These are phyloP conservation scores for Thamnaconus septentrionalis DNA, from an alignment of 2,113 vertebrate species.

Conservation along the genomic window DNA sequence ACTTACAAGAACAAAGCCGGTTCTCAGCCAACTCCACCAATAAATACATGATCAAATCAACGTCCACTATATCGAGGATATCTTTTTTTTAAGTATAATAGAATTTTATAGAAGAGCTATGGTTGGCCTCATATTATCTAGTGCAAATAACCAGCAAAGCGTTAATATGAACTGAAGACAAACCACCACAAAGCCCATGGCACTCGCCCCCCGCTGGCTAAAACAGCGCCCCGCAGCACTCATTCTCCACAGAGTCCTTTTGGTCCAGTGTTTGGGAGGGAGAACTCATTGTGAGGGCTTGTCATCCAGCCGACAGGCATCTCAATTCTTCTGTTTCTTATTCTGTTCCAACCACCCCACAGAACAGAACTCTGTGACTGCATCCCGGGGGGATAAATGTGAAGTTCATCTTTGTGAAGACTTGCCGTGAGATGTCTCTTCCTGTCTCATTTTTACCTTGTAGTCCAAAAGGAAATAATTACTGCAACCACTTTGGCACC, in stretches of 20 bases:
- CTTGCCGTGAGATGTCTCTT: slow-evolving; percentile 64
- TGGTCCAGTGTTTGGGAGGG: slow-evolving; percentile 67
- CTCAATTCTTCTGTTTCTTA: too few species aligned
- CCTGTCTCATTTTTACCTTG: slow-evolving; percentile 29
- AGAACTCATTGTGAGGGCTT: slow-evolving; percentile 59
- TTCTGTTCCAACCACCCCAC: slow-evolving; percentile 13
- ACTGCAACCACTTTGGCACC: slow-evolving; percentile 88
- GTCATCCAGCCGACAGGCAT: slow-evolving; percentile 27
- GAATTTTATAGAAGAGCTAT: slow-evolving; percentile 12
- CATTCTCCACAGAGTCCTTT: slow-evolving; percentile 58
- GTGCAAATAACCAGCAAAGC: slow-evolving; percentile 78
- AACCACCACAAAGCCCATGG: slow-evolving; percentile 34
- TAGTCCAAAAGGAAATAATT: slow-evolving; percentile 51
- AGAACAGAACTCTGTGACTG: slow-evolving; percentile 33
- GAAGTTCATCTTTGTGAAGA: slow-evolving; percentile 41
- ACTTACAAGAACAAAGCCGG: slow-evolving; percentile 33
- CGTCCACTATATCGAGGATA: slow-evolving; percentile 33
- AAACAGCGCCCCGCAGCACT: slow-evolving; percentile 30
- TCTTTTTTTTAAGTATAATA: slow-evolving; percentile 7
- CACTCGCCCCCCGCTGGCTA: slow-evolving; percentile 18
- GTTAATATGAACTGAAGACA: slow-evolving; percentile 53
- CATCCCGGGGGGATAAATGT: slow-evolving; percentile 21
- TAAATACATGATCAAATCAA: slow-evolving; percentile 65
- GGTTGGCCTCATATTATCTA: slow-evolving; percentile 62
- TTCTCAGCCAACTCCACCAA: slow-evolving; percentile 38